These are phyloP conservation scores for Falcaria lacertinaria DNA, from an alignment of 2,888 invertebrate species.

Conservation along the genomic window DNA sequence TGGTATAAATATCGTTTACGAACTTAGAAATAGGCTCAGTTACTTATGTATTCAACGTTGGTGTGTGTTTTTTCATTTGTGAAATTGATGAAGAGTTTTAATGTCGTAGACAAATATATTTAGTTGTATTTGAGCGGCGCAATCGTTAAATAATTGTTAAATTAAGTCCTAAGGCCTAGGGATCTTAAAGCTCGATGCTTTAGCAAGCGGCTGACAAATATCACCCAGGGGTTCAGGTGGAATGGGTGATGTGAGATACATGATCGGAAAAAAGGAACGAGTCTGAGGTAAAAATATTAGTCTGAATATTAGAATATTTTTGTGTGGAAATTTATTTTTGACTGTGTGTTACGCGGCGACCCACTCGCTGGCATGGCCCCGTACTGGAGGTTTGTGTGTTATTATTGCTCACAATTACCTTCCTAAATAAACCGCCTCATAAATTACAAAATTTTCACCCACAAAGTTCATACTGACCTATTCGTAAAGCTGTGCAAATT, in stretches of 20 bases:
- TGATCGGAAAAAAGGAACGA: too few relatives aligned
- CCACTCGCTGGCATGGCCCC: constrained; percentile 27
- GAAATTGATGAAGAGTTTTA: neutral
- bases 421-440: constrained; percentile 57
- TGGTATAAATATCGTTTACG: neutral
- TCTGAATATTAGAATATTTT: too few relatives aligned
- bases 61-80: neutral
- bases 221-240: too few relatives aligned
- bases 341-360: too few relatives aligned
- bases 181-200: too few relatives aligned
- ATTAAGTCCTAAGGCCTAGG: too few relatives aligned
- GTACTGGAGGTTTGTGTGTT: constrained; percentile 57
- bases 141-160: too few relatives aligned
- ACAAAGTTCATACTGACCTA: constrained; percentile 53
- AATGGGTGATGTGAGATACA: too few relatives aligned
- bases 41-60: neutral
- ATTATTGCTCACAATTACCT: constrained; percentile 67
- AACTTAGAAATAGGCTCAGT: neutral
- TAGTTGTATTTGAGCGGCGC: too few relatives aligned
- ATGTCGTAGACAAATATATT: neutral
- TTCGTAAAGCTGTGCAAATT: constrained; percentile 47
- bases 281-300: too few relatives aligned
- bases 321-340: too few relatives aligned
- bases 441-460: constrained; percentile 55
- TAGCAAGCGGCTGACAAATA: too few relatives aligned